These are phyloP conservation scores for Magallana gigas DNA, from an alignment of 1,140 invertebrate species.

Conservation along the genomic window DNA sequence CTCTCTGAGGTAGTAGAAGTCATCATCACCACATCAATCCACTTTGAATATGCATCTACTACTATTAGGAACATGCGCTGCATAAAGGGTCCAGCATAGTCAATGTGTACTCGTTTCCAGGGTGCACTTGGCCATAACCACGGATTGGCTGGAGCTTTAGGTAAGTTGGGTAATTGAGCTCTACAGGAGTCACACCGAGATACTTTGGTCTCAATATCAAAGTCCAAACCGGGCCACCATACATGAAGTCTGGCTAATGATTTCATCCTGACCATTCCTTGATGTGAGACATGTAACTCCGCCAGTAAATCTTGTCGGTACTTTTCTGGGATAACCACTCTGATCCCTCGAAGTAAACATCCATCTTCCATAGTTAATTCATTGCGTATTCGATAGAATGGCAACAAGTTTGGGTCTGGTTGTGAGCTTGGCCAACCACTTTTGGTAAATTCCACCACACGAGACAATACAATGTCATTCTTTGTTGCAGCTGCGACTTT, in stretches of 20 bases:
- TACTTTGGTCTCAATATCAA: conserved; percentile 77
- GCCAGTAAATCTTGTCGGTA: neutral
- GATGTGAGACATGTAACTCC: conserved; percentile 69
- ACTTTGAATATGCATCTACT: conserved; percentile 66
- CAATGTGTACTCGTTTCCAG: conserved; percentile 69
- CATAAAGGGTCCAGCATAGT: conserved; percentile 64
- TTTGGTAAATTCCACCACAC: neutral
- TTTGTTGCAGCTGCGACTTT: conserved; percentile 35
- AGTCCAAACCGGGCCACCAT: conserved; percentile 81
- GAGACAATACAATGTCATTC: conserved; percentile 21
- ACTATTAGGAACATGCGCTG: conserved; percentile 55
- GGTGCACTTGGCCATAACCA: conserved; percentile 57
- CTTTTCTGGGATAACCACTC: conserved; percentile 32
- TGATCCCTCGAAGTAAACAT: conserved; percentile 43
- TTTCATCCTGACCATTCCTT: conserved; percentile 82
- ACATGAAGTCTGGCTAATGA: conserved; percentile 79
- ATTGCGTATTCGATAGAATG: conserved; percentile 19
- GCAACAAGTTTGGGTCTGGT: neutral
- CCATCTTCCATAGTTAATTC: conserved; percentile 42
- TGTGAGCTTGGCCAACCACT: neutral
- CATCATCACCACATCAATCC: conserved; percentile 54
- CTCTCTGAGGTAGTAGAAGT: conserved; percentile 38
- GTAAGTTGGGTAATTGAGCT: conserved; percentile 32
- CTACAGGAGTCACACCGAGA: conserved; percentile 79
- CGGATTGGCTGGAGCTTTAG: conserved; percentile 53